phyloP scores from a whole-genome alignment of 2,888 invertebrate species.

The Nemapogon koenigi region DNA sequence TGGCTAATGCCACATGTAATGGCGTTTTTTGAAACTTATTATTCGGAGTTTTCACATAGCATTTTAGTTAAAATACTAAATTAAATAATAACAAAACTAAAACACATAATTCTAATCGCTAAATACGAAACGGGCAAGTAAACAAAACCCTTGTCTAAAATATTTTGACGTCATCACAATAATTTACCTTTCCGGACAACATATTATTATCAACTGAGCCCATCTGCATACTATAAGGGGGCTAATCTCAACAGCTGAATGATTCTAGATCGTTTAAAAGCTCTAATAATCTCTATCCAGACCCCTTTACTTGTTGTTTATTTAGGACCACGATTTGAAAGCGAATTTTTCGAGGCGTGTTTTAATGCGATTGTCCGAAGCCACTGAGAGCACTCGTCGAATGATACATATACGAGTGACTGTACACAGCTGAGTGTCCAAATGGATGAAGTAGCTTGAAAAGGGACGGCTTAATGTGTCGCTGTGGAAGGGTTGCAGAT shows the following conservation, averaged over 20 bases:
- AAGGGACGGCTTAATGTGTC: slow-evolving; percentile 6
- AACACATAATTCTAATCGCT: too few species aligned
- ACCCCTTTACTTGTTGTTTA: slow-evolving; percentile 60
- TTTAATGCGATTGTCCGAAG: slow-evolving; percentile 53
- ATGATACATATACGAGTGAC: slow-evolving; percentile 6
- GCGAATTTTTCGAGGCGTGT: slow-evolving; percentile 53
- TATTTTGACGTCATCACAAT: too few species aligned
- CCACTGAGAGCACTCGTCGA: slow-evolving; percentile 26
- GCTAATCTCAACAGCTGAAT: slow-evolving; percentile 62
- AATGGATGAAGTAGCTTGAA: slow-evolving; percentile 8
- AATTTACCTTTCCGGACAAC: too few species aligned
- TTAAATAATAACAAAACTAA: too few species aligned
- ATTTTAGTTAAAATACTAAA: too few species aligned
- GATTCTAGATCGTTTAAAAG: slow-evolving; percentile 59
- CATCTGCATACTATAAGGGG: slow-evolving; percentile 38
- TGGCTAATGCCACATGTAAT: too few species aligned
- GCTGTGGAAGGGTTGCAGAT: slow-evolving; percentile 13
- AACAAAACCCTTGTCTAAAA: too few species aligned
- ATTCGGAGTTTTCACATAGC: too few species aligned
- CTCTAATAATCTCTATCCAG: slow-evolving; percentile 24
- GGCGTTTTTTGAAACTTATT: too few species aligned
- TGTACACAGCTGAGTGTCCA: slow-evolving; percentile 5
- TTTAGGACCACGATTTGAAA: slow-evolving; percentile 58
- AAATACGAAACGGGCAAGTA: too few species aligned
- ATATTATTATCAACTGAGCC: too few species aligned